Evolutionary conservation across 2,888 invertebrate species (phyloP), one percentile per base, ranked within the genome.

Genomic region (Oasisia sp.): DNA sequence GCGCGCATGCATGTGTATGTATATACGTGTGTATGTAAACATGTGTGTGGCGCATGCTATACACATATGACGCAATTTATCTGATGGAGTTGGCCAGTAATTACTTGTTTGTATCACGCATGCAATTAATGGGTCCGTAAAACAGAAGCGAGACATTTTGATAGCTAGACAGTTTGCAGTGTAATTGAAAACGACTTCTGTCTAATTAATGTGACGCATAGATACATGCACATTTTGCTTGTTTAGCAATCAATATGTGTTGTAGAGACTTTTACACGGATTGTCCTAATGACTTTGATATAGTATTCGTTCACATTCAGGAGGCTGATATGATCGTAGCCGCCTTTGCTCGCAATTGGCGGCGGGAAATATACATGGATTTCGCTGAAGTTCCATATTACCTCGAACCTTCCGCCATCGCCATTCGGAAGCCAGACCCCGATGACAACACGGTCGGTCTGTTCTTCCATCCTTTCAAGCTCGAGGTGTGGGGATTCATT

Each of bases 311-410:
- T 32, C 19, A 38, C 38, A 32, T 19, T 32, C 90, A 90, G 90
- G 90, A 32, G 32, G 90, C n/a, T 19, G 32, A 32, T 1, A 32
- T 90, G 90, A 8, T 90, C 38, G 32, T 8, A 7, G 90, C 90
- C 19, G 14, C 90, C 19, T 7, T 90, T 3, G 7, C 90, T 19
- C 32, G 44, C 32, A 14, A 38, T 0, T 14, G 8, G 8, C 14
- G 14, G 32, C 90, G 90, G 1, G 38, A 44, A 14, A 14, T 38
- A n/a, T 32, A 38, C 38, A 90, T 90, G 90, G 90, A 90, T 32
- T 90, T 90, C 90, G 19, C 90, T n/a, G 90, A 90, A 0, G 90
- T 90, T 19, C 90, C 90, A 32, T 90, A 32, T 32, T 90, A 90
- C 90, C 90, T 90, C 38, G 90, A 90, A 32, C 5, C 5, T n/a